Conservation (phyloP, 35 echinoderm and acorn worm genomes). For the Lytechinus pictus region DNA sequence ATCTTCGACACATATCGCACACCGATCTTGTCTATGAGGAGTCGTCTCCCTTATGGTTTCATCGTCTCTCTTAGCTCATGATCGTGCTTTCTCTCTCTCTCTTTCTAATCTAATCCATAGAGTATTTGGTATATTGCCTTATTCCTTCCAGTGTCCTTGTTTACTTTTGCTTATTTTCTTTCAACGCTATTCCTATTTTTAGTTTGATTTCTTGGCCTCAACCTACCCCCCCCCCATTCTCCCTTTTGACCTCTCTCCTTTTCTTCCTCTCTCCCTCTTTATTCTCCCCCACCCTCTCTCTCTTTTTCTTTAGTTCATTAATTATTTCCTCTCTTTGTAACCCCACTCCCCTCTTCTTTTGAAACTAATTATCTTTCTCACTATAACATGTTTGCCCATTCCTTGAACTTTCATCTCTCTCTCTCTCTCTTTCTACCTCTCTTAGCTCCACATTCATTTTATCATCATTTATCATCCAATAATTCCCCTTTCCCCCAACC, state of each 20-base stretch:
- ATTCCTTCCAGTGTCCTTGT: neutral
- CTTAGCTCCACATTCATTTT: neutral
- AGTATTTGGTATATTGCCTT: neutral
- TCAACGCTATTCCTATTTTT: too few species aligned
- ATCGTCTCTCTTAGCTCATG: neutral
- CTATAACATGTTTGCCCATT: too few species aligned
- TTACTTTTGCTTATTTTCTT: too few species aligned
- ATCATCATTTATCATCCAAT: neutral
- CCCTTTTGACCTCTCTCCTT: neutral
- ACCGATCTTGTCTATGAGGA: neutral
- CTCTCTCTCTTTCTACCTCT: neutral
- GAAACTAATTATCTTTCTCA: too few species aligned
- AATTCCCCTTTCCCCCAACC: neutral
- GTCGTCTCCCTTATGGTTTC: neutral
- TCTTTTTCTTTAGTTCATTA: neutral
- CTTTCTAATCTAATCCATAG: neutral
- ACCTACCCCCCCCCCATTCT: too few species aligned
- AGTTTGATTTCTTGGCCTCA: neutral
- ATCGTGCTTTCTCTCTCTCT: neutral
- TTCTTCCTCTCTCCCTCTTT: neutral
- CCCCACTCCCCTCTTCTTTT: too few species aligned
- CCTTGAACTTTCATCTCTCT: neutral
- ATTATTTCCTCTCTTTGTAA: neutral
- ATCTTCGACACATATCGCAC: conserved; percentile 26
- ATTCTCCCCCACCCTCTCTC: neutral